A percentile compares a stretch with the other conserved stretches of the same genome.
phyloP scores from a whole-genome alignment of 2,113 vertebrate species.

The Ardeotis arabs region DNA sequence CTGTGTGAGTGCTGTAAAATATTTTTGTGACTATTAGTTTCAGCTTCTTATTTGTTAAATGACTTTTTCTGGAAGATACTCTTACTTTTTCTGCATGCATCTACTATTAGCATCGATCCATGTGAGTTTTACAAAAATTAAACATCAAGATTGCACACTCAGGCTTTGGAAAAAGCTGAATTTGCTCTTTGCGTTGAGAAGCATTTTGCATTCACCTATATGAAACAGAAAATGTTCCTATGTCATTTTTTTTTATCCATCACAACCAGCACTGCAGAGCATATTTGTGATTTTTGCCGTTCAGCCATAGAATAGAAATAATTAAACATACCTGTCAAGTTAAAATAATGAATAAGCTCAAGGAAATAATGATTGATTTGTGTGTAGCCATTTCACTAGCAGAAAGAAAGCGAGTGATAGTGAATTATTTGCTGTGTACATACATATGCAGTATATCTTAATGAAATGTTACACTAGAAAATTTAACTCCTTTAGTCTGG shows the following conservation, averaged over 20 bases:
- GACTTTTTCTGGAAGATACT: conserved; percentile 23
- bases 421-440: neutral
- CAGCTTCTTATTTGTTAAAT: conserved; percentile 25
- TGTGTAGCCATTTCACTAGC: neutral
- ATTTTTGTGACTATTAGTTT: conserved; percentile 1
- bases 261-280: neutral
- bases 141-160: neutral
- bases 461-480: conserved; percentile 13
- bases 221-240: neutral
- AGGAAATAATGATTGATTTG: conserved; percentile 27
- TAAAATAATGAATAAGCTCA: conserved; percentile 32
- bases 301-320: neutral
- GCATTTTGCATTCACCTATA: neutral
- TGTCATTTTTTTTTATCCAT: neutral
- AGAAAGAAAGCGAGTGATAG: neutral
- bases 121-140: conserved; percentile 18
- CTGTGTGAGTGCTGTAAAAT: neutral
- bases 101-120: conserved; percentile 16
- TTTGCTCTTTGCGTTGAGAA: neutral
- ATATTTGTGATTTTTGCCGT: neutral
- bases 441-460: conserved; percentile 14
- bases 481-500: neutral
- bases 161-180: conserved; percentile 51
- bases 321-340: neutral
- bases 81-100: neutral